phyloP scores from a whole-genome alignment of 1,140 invertebrate genomes.

The Cardiocondyla obscurior region DNA sequence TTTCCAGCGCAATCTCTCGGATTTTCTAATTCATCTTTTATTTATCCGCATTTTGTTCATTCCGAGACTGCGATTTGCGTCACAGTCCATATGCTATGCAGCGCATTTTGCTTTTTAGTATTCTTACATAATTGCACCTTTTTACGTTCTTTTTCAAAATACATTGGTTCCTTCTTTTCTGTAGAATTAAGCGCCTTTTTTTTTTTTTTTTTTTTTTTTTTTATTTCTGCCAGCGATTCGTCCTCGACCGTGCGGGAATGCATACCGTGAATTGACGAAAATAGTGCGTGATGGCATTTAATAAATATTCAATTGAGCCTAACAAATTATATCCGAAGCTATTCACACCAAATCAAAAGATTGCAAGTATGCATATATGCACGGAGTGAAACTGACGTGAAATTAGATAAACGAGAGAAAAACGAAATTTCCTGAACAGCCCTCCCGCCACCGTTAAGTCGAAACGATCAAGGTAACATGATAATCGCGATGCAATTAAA shows the following conservation, averaged over 20 bases:
- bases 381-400: background rate
- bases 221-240: background rate
- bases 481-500: background rate
- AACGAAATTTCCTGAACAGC: background rate
- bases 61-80: background rate
- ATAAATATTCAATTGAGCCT: constrained; percentile 63
- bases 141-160: background rate
- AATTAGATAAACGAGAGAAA: background rate
- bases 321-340: constrained; percentile 56
- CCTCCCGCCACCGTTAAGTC: background rate
- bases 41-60: background rate
- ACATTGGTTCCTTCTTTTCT: background rate
- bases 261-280: constrained; percentile 61
- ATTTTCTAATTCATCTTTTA: background rate
- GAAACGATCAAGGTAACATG: background rate
- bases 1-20: background rate
- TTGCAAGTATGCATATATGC: too few species aligned
- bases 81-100: too few species aligned
- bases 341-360: background rate
- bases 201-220: too few species aligned
- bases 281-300: constrained; percentile 70
- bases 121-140: background rate
- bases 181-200: constrained; percentile 8
- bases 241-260: constrained; percentile 47
- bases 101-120: background rate